A percentile compares a stretch with the other conserved stretches of the same genome.
These are phyloP conservation scores for Calidris pugnax DNA, from an alignment of 2,113 vertebrate genomes.

Conservation along the genomic window DNA sequence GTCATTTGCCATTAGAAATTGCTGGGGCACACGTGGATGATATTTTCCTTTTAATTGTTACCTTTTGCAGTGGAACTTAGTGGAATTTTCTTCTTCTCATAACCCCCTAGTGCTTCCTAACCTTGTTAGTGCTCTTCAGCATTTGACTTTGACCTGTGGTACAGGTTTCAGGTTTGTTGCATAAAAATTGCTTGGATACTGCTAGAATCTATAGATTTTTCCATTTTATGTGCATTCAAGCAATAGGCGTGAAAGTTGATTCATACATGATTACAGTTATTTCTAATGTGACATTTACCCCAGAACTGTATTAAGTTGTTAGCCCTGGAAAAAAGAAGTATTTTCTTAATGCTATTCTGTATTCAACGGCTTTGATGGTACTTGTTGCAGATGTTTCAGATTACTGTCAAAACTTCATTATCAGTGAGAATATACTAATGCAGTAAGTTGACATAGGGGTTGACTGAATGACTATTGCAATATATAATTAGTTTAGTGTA, in stretches of 20 bases:
- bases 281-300: conserved; percentile 26
- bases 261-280: background rate
- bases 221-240: background rate
- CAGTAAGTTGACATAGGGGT: conserved; percentile 37
- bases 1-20: background rate
- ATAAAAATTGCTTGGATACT: background rate
- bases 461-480: conserved; percentile 60
- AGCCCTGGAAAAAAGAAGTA: background rate
- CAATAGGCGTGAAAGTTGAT: background rate
- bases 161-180: background rate
- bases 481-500: conserved; percentile 56
- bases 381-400: conserved; percentile 69
- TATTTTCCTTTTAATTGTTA: background rate
- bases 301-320: conserved; percentile 37
- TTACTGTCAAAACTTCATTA: conserved; percentile 70
- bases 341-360: conserved; percentile 19
- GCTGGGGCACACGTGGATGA: background rate
- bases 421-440: conserved; percentile 66
- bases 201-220: background rate
- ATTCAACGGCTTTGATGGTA: conserved; percentile 26
- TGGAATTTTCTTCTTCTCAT: background rate
- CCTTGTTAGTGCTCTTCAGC: background rate
- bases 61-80: background rate
- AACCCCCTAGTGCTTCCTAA: background rate
- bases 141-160: background rate